Evolutionary conservation across 2,888 invertebrate genomes (phyloP), one percentile per base, ranked within the genome.

Genomic region (Temnothorax ravouxi): DNA sequence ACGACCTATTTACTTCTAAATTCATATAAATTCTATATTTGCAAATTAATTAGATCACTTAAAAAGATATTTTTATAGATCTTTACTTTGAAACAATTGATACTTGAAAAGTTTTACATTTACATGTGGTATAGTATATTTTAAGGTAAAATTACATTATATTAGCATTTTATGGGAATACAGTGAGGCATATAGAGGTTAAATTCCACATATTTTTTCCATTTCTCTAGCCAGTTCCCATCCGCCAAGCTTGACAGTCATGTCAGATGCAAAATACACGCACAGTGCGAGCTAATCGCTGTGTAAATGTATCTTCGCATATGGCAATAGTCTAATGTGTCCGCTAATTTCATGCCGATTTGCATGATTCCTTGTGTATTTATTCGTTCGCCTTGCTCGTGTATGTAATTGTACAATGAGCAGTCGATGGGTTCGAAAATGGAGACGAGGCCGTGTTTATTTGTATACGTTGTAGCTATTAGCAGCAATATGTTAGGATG

Each of bases 281-380:
- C n/a, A 82, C 93, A 93, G 81, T 93, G 94, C 11, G 94, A 90
- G 77, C 91, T 94, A 62, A 94, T 86, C n/a, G 92, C 93, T 34
- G 91, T 91, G 84, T 94, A 94, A 38, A 93, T 86, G 82, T 90
- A 93, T 11, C 94, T 93, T 41, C 93, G 91, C 91, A 92, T 92
- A 66, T 93, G 92, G 67, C 91, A 89, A 74, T 93, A 92, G 69
- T 91, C 89, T 0, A 94, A 86, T 21, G 93, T 93, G 75, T 92
- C 91, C 11, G 93, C 91, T 18, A 94, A 85, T 91, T 90, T 92
- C 84, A 91, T 92, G 62, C 87, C 91, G 81, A 92, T 92, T 84
- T 91, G 93, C 15, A 92, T 91, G 62, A 91, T 90, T 18, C 91
- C 91, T 77, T 93, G 93, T 61, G 93, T 83, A 38, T 92, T 87